phyloP scores from a whole-genome alignment of 2,888 invertebrate genomes.

The Tridacna gigas region DNA sequence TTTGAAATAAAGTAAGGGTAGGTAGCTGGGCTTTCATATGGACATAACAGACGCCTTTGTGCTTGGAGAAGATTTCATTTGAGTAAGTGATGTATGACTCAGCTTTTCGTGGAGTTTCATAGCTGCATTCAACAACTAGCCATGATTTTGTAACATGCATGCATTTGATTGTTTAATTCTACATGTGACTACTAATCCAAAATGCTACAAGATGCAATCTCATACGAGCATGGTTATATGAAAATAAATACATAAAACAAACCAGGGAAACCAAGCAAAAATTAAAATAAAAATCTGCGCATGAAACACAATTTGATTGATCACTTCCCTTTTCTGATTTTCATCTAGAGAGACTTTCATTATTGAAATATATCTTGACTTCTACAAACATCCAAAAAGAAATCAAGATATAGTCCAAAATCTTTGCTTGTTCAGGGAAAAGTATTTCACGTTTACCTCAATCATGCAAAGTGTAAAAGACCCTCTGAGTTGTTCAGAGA shows the following conservation, averaged over 20 bases:
- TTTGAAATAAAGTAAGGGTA: too few relatives aligned
- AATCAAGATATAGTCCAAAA: slow-evolving; percentile 17
- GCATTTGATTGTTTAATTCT: background rate
- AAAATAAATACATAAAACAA: slow-evolving; percentile 14
- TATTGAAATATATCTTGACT: slow-evolving; percentile 13
- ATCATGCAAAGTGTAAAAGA: background rate
- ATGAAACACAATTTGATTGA: background rate
- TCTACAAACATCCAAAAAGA: background rate
- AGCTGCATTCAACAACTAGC: too few relatives aligned
- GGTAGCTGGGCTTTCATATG: too few relatives aligned
- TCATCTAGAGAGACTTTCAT: slow-evolving; percentile 24
- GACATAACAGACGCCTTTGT: too few relatives aligned
- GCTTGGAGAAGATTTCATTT: too few relatives aligned
- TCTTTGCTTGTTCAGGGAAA: slow-evolving; percentile 9
- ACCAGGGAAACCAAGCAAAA: slow-evolving; percentile 12
- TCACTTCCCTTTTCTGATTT: slow-evolving; percentile 17
- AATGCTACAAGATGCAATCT: slow-evolving; percentile 15
- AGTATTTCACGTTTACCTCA: slow-evolving; percentile 8
- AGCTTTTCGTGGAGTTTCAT: too few relatives aligned
- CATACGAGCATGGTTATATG: slow-evolving; percentile 2
- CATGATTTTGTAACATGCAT: background rate
- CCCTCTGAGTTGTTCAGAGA: slow-evolving; percentile 20
- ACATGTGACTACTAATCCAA: background rate
- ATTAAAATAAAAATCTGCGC: background rate
- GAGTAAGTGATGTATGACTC: too few relatives aligned